Evolutionary conservation across 1,140 invertebrate genomes (phyloP), one percentile per base, ranked within the genome.

Genomic region (Spodoptera frugiperda): DNA sequence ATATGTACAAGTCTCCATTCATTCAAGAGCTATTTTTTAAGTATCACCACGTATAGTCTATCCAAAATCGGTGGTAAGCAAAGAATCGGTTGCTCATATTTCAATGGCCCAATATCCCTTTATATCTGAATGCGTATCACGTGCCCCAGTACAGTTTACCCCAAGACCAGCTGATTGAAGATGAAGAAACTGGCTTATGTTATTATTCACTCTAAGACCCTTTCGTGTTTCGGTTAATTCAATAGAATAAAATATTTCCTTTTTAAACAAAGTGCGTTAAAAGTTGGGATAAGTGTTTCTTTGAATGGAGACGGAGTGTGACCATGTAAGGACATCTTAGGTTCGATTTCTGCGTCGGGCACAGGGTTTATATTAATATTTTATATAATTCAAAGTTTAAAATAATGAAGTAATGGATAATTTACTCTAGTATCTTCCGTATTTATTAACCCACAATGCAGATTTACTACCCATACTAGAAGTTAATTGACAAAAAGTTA

Each of bases 151-250:
- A 53, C 59, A 75, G 57, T 75, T 75, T 53, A 51, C 72, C 72
- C 57, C 48, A 54, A 54, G 30, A 63, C 44, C 61, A 21, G 39
- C 72, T 75, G 72, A 75, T 75, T 75, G 72, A 65, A 59, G 59
- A 65, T 65, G 72, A 75, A 75, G n/a, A 65, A 75, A 65, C 14
- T 48, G 72, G 55, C 57, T 75, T 65, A 49, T 51, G 72, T 53
- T 63, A 65, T 53, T 61, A 74, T 74, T 75, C 55, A 61, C 71
- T 44, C 33, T n/a, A 53, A 21, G 61, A 46, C 49, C 30, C n/a
- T 75, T 46, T 74, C 21, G n/a, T 75, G 51, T 75, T 75, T 75
- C 48, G 48, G 48, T 75, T 75, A 39, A 49, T 63, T 75, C 39
- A 63, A 63, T 63, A 19, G 33, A 63, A 39, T 17, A 63, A 44